Conservation (phyloP, 2,888 invertebrate species). For the Morpho helenor region DNA sequence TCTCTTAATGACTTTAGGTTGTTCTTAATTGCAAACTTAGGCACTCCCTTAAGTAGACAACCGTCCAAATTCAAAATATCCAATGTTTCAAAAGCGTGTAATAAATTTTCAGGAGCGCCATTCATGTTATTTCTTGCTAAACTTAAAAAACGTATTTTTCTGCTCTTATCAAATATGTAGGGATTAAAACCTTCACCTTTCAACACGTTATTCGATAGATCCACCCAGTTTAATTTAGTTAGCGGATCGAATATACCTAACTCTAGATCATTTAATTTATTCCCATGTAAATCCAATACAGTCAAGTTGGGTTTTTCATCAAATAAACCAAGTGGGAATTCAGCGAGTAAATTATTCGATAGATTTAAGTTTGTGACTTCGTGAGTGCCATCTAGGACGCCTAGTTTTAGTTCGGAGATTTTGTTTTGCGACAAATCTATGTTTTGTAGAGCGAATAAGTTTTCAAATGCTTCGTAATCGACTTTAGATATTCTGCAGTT, state of each 20-base stretch:
- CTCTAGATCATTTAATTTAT: constrained; percentile 37
- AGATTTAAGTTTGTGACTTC: constrained; percentile 44
- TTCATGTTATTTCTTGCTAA: constrained; percentile 52
- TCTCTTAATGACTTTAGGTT: constrained; percentile 51
- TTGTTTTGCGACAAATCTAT: constrained; percentile 51
- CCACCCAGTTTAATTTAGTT: constrained; percentile 40
- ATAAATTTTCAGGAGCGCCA: constrained; percentile 36
- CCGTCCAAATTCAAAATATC: constrained; percentile 43
- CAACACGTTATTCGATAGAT: constrained; percentile 46
- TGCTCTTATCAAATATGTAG: constrained; percentile 39
- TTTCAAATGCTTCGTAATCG: constrained; percentile 42
- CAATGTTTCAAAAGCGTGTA: constrained; percentile 38
- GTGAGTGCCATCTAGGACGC: constrained; percentile 42
- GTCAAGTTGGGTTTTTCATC: constrained; percentile 44
- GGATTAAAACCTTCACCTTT: constrained; percentile 39
- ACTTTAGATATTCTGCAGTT: constrained; percentile 40
- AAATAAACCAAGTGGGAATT: constrained; percentile 46
- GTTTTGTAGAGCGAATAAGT: constrained; percentile 37
- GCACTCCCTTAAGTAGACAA: constrained; percentile 48
- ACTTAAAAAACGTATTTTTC: constrained; percentile 40
- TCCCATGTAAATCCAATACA: constrained; percentile 47
- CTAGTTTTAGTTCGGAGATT: constrained; percentile 40
- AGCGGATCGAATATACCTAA: constrained; percentile 45
- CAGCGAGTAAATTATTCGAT: constrained; percentile 42
- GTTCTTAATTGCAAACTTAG: constrained; percentile 40